Conservation (phyloP, 2,888 invertebrate genomes). For the Hyposoter dolosus region DNA sequence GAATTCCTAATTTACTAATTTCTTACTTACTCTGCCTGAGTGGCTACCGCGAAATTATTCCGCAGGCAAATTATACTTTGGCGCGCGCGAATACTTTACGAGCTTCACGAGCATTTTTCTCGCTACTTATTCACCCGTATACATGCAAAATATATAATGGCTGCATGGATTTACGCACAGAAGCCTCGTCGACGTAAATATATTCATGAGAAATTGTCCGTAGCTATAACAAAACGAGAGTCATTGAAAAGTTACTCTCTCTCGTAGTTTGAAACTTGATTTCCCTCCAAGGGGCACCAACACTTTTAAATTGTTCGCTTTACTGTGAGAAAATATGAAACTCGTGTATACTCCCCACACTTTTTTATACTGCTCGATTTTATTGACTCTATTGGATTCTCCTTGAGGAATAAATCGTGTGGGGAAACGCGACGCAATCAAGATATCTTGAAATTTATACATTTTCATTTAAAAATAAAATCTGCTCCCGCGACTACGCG, state of each 20-base stretch:
- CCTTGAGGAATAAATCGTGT: conserved; percentile 45
- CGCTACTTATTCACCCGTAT: neutral
- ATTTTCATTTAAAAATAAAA: conserved; percentile 25
- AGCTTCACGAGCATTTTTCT: neutral
- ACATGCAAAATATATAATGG: neutral
- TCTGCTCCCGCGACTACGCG: conserved; percentile 8
- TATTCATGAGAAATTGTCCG: conserved; percentile 12
- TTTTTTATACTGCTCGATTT: conserved; percentile 11
- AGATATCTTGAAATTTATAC: neutral
- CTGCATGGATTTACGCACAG: conserved; percentile 1
- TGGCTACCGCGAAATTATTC: neutral
- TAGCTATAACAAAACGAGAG: conserved; percentile 20
- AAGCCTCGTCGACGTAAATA: neutral
- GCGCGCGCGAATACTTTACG: neutral
- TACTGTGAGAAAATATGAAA: conserved; percentile 35
- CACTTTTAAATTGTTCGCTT: neutral
- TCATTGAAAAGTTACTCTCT: conserved; percentile 32
- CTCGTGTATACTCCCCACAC: conserved; percentile 16
- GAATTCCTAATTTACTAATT: conserved; percentile 19
- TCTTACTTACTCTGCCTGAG: neutral
- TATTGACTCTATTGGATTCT: conserved; percentile 34
- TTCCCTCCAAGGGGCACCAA: neutral
- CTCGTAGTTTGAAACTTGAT: neutral
- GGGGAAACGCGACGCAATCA: conserved; percentile 36
- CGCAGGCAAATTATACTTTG: neutral